Conservation (phyloP, 2,113 vertebrate genomes). For the Siniperca chuatsi region DNA sequence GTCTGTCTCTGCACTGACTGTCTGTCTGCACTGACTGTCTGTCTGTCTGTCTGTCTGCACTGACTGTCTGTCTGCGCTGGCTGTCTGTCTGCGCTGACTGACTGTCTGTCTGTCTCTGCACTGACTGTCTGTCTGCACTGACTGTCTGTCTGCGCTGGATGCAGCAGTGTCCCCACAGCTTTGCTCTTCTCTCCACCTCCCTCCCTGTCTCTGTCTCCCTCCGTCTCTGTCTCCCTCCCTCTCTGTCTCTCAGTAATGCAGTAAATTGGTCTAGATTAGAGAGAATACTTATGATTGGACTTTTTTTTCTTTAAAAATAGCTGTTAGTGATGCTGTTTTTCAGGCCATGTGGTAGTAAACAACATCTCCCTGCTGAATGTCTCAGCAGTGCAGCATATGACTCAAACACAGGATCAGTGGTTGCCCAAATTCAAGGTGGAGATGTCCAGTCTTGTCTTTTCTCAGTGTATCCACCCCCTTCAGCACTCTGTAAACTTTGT, state of each 20-base stretch:
- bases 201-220: conserved; percentile 19
- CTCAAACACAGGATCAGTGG: neutral
- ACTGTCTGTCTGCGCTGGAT: conserved; percentile 35
- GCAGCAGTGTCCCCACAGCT: conserved; percentile 71
- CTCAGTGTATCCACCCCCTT: neutral
- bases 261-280: conserved; percentile 53
- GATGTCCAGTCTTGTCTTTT: neutral
- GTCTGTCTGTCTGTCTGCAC: no score
- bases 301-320: conserved; percentile 37
- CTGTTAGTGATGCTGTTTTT: conserved; percentile 42
- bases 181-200: conserved; percentile 56
- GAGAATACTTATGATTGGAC: conserved; percentile 49
- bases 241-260: conserved; percentile 63
- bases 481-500: conserved; percentile 50
- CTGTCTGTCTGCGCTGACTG: no score
- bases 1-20: no score
- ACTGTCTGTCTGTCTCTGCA: no score
- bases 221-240: neutral
- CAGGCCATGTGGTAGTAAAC: conserved; percentile 35
- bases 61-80: no score
- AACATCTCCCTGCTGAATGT: conserved; percentile 37
- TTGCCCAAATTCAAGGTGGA: neutral
- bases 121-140: neutral
- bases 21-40: no score
- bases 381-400: conserved; percentile 24